These are phyloP conservation scores for Conomelus anceps DNA, from an alignment of 2,888 invertebrate species.

Conservation along the genomic window DNA sequence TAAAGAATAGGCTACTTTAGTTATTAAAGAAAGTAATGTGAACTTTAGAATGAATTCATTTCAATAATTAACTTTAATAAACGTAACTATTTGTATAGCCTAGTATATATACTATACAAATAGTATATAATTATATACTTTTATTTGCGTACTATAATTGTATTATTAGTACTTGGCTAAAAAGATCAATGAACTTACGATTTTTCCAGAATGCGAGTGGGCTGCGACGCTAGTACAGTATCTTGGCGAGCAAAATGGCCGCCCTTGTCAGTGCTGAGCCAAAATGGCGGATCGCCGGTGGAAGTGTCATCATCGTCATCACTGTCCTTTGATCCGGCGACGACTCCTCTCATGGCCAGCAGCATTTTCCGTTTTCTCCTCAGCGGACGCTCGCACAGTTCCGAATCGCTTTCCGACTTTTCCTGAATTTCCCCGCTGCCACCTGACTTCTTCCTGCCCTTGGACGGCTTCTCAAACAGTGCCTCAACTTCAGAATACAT, in stretches of 20 bases:
- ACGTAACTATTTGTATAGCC: too few species aligned
- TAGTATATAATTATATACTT: too few species aligned
- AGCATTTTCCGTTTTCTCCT: conserved; percentile 35
- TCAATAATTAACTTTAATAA: too few species aligned
- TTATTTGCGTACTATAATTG: too few species aligned
- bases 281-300: conserved; percentile 35
- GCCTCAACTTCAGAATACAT: not conserved
- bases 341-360: conserved; percentile 30
- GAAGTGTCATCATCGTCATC: conserved; percentile 30
- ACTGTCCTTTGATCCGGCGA: conserved; percentile 27
- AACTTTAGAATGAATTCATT: too few species aligned
- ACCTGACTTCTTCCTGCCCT: not conserved
- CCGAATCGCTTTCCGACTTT: conserved; percentile 30
- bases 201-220: not conserved
- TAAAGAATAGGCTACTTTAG: too few species aligned
- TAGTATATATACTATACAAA: too few species aligned
- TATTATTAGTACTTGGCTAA: not conserved
- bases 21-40: too few species aligned
- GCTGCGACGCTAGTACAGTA: conserved; percentile 28
- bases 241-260: conserved; percentile 32
- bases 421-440: conserved; percentile 9
- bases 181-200: not conserved
- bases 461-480: not conserved
- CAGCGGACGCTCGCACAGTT: conserved; percentile 32
- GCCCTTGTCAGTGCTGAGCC: conserved; percentile 32